Base-by-base conservation (phyloP, 2,113 vertebrate genomes). In the Ginglymostoma cirratum region DNA sequence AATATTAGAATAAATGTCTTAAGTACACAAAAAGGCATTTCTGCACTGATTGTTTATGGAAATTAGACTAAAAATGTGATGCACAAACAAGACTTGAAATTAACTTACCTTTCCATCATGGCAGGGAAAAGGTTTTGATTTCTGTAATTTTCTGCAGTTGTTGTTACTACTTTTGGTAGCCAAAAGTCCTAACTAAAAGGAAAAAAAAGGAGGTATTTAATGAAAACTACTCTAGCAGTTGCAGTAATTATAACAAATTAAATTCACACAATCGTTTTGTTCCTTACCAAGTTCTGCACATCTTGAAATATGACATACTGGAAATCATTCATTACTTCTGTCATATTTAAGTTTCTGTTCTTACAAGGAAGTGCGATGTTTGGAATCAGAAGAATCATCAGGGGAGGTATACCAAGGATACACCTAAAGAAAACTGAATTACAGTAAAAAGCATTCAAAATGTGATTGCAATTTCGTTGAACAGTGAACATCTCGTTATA, bases 351-450 rank as follows among this genome's bases (percentile, higher is more conserved):
- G 94, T 95, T 95, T 72, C 14, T 95, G 94, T 72, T 72, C 94
- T 95, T 76, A 52, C 94, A 95, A 52, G 67, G 34, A 45, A 76
- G 45, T 70, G 94, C 69, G 12, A 72, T 34, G 24, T 72, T 52
- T 95, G 94, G 94, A 27, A 52, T 72, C 94, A 95, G 67, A 95
- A 95, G 94, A 76, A 72, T 95, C 42, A 95, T 72, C 94, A 95
- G 42, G 69, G 45, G 45, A 95, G 45, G 19, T 24, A 66, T 24
- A 95, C 69, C 94, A 52, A 95, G 94, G 94, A 72, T 45, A 72
- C 14, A 95, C 69, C 94, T 95, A 95, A 95, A 95, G 94, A 95
- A 70, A 95, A 95, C 94, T 95, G 94, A 95, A 72, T 95, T 70
- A 76, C 69, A 95, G 94, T 95, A 45, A 95, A 52, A 24, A 95